phyloP scores from a whole-genome alignment of 1,140 invertebrate genomes.

The Dermatophagoides farinae region DNA sequence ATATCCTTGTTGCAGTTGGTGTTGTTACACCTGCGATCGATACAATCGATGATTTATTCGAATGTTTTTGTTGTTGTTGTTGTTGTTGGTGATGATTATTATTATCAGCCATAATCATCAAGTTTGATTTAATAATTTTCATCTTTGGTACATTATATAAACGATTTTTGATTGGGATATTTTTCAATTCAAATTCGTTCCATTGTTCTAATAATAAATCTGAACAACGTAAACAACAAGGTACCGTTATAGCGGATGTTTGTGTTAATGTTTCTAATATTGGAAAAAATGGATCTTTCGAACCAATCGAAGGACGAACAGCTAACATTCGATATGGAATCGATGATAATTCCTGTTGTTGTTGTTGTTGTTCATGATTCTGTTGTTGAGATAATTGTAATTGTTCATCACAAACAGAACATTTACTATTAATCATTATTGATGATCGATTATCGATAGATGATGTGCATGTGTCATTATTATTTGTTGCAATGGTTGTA shows the following conservation, averaged over 20 bases:
- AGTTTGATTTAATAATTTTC: too few species aligned
- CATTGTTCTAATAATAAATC: constrained; percentile 59
- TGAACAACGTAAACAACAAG: constrained; percentile 37
- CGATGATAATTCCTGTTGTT: neutral
- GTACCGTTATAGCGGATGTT: neutral
- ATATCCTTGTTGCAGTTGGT: too few species aligned
- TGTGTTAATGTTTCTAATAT: neutral
- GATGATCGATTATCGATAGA: neutral
- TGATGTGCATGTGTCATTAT: too few species aligned
- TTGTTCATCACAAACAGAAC: neutral
- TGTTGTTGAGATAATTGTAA: neutral
- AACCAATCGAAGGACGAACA: constrained; percentile 1
- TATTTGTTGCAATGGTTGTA: neutral
- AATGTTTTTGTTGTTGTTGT: too few species aligned
- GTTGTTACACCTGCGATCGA: too few species aligned
- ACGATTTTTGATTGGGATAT: constrained; percentile 47
- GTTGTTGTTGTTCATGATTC: neutral
- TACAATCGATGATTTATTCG: too few species aligned
- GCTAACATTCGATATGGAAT: neutral
- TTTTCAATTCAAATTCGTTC: constrained; percentile 39
- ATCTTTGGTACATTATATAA: constrained; percentile 33
- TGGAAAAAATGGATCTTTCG: neutral
- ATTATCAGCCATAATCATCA: too few species aligned
- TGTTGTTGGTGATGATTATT: too few species aligned
- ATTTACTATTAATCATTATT: neutral